phyloP scores from a whole-genome alignment of 2,888 invertebrate genomes.

The Hirudinaria manillensis region DNA sequence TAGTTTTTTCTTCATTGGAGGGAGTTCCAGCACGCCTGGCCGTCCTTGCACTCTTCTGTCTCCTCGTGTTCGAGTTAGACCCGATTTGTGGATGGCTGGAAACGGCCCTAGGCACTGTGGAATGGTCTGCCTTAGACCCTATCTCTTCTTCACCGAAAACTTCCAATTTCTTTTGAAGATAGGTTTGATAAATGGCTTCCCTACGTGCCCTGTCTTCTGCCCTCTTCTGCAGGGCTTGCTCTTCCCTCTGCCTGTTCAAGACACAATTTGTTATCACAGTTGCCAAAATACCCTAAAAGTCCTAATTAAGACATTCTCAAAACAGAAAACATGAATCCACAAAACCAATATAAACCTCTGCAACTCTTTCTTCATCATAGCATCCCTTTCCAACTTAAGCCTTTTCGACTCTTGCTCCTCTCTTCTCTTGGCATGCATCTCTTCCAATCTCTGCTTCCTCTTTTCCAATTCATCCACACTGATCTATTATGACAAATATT shows the following conservation, averaged over 20 bases:
- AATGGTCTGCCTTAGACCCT: conserved; percentile 38
- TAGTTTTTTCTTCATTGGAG: no score
- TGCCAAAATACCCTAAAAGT: neutral
- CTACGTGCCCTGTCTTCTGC: conserved; percentile 81
- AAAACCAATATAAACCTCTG: conserved; percentile 32
- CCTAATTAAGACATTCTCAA: neutral
- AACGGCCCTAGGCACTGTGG: neutral
- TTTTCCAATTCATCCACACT: conserved; percentile 36
- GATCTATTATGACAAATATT: neutral
- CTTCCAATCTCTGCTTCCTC: conserved; percentile 5
- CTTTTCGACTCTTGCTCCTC: conserved; percentile 83
- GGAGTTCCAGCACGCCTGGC: neutral
- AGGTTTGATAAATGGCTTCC: conserved; percentile 81
- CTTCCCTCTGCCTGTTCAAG: conserved; percentile 62
- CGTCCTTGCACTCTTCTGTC: conserved; percentile 10
- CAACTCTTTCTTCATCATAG: conserved; percentile 60
- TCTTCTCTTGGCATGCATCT: conserved; percentile 61
- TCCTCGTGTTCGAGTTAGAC: neutral
- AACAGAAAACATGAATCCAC: neutral
- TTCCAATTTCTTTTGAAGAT: conserved; percentile 84
- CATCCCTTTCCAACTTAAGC: conserved; percentile 73
- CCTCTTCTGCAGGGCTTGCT: conserved; percentile 63
- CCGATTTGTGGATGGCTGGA: neutral
- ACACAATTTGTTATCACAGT: neutral
- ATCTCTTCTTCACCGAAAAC: conserved; percentile 73